Evolutionary conservation across 2,797 vertebrate species (phyloP), one percentile per base, ranked within the genome.

Genomic region (Esox lucius): DNA sequence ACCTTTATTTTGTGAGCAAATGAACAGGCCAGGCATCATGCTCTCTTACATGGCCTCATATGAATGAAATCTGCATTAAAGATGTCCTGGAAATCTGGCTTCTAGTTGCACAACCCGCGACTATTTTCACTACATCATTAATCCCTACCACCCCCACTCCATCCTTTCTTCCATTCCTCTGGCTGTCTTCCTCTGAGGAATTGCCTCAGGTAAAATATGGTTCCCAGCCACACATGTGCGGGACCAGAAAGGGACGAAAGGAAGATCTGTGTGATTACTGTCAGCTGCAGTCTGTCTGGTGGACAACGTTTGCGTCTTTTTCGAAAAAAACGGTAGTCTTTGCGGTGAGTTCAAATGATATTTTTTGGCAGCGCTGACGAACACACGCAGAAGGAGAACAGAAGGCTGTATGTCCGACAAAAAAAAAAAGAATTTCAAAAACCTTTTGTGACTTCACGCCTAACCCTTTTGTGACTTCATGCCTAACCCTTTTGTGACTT

Each of bases 241-340:
- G 83, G 84, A 83, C 67, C 6, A 84, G 79, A 51, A 15, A 19
- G 6, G 6, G 7, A 56, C n/a, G 0, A 56, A 56, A 56, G n/a
- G n/a, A 56, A n/a, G 82, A 85, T 80, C 79, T 77, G 68, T 78
- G 68, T 77, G 69, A 88, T 89, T 77, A 85, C 77, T 66, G 73
- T 61, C 85, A 84, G 84, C 85, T 86, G 86, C 79, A 78, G 76
- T 15, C 51, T 53, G 19, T 17, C 16, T 49, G 4, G 1, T 49
- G 15, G 49, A 4, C 49, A 16, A 4, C 15, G 5, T 51, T 51
- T 51, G 49, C 49, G 19, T 51, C 49, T 51, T 51, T 51, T 51
- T 51, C 15, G 49, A 19, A 13, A 19, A 13, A 51, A 51, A 56
- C 7, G 51, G 19, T n/a, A 56, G 17, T n/a, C n/a, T n/a, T 56